Evolutionary conservation across 2,797 vertebrate genomes (phyloP).

Genomic region (Anomalospiza imberbis): DNA sequence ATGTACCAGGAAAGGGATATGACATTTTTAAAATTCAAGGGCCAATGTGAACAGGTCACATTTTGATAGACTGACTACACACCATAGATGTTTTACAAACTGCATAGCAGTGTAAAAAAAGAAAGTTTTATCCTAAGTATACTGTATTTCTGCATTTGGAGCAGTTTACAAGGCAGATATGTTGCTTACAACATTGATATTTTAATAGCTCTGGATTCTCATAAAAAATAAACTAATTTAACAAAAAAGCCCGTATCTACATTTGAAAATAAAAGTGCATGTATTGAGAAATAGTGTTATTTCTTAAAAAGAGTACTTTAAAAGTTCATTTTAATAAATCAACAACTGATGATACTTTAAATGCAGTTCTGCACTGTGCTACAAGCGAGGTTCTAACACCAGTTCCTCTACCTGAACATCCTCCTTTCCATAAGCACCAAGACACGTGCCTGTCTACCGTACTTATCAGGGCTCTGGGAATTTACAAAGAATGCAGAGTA

Average conservation of each 20-base stretch:
- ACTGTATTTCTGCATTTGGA: conserved; percentile 61
- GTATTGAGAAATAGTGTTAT: conserved; percentile 65
- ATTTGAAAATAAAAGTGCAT: conserved; percentile 67
- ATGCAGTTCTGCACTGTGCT: conserved; percentile 43
- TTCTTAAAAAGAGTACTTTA: conserved; percentile 48
- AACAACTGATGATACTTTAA: conserved; percentile 24
- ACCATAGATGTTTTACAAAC: conserved; percentile 53
- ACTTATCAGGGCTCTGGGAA: background rate
- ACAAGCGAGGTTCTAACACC: conserved; percentile 38
- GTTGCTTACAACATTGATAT: conserved; percentile 45
- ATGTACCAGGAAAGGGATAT: conserved; percentile 31
- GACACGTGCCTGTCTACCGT: background rate
- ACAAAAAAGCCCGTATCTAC: conserved; percentile 60
- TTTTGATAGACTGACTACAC: conserved; percentile 50
- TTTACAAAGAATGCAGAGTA: conserved; percentile 26
- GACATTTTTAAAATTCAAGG: conserved; percentile 60
- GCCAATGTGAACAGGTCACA: conserved; percentile 54
- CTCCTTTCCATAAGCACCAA: conserved; percentile 8
- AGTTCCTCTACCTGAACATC: conserved; percentile 27
- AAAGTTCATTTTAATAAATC: conserved; percentile 43
- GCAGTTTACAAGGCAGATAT: conserved; percentile 68
- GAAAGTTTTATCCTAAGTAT: conserved; percentile 53
- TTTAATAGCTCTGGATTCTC: conserved; percentile 69
- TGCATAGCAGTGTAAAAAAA: conserved; percentile 64
- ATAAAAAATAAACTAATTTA: conserved; percentile 62